A percentile compares a stretch with the other conserved stretches of the same genome.
Conservation (phyloP, 2,113 vertebrate species). For the Sardina pilchardus region DNA sequence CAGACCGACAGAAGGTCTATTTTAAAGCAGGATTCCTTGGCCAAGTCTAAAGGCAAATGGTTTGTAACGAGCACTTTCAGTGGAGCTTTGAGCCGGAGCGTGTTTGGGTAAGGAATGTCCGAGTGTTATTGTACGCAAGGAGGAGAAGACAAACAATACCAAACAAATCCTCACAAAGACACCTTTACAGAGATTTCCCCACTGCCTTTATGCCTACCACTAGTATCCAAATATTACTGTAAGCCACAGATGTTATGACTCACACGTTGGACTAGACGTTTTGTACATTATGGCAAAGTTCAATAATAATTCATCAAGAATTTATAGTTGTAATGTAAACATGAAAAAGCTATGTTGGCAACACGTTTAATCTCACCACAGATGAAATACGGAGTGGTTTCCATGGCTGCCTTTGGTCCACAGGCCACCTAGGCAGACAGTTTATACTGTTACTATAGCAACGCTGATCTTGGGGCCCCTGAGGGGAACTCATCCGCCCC, state of each 20-base stretch:
- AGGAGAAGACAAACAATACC: not conserved
- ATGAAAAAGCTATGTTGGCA: constrained; percentile 19
- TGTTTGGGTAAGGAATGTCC: not conserved
- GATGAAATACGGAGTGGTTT: constrained; percentile 29
- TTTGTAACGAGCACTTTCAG: constrained; percentile 9
- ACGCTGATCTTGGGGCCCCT: constrained; percentile 18
- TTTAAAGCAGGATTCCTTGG: not conserved
- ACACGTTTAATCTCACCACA: constrained; percentile 36
- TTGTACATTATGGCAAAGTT: constrained; percentile 8
- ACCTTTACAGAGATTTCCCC: not conserved
- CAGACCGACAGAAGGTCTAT: not conserved
- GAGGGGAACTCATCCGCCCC: not conserved
- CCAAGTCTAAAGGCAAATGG: not conserved
- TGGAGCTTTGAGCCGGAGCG: not conserved
- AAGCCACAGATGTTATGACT: constrained; percentile 2
- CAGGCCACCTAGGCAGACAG: constrained; percentile 23
- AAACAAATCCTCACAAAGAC: not conserved
- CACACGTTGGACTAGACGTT: not conserved
- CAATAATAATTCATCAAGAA: not conserved
- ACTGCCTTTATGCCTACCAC: not conserved
- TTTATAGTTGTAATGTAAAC: not conserved
- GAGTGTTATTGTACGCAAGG: not conserved
- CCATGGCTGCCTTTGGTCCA: constrained; percentile 14
- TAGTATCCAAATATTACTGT: not conserved
- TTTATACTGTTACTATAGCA: constrained; percentile 38